These are phyloP conservation scores for Tapirus terrestris DNA, from an alignment of 2,113 vertebrate genomes.

Conservation along the genomic window DNA sequence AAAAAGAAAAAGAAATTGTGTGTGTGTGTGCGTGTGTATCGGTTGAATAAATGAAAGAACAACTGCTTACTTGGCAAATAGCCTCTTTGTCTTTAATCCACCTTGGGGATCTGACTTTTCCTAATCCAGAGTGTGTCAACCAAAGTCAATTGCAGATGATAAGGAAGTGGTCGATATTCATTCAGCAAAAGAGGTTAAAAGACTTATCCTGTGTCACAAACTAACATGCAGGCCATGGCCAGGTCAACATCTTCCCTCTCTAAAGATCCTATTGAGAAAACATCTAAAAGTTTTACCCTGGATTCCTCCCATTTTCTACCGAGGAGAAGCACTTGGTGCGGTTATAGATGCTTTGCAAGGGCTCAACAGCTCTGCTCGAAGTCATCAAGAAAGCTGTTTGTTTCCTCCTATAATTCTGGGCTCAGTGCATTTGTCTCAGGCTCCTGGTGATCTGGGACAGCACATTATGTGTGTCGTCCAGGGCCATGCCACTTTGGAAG, in stretches of 20 bases:
- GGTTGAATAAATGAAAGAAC: background rate
- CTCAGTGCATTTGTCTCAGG: slow-evolving; percentile 27
- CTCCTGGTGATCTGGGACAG: slow-evolving; percentile 54
- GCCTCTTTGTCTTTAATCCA: background rate
- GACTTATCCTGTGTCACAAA: background rate
- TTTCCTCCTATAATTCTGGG: background rate
- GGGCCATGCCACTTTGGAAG: slow-evolving; percentile 53
- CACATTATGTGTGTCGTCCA: background rate
- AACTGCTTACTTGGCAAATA: background rate
- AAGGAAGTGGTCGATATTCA: background rate
- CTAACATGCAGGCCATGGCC: fast-evolving
- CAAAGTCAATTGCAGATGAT: background rate
- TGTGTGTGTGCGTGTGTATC: fast-evolving
- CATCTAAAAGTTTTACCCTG: background rate
- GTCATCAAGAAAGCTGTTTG: background rate
- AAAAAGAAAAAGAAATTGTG: too few species aligned
- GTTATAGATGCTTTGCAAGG: background rate
- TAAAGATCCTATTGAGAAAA: background rate
- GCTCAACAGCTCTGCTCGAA: slow-evolving; percentile 11
- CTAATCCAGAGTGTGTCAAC: background rate
- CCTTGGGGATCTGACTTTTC: background rate
- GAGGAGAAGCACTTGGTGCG: background rate
- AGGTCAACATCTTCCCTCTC: background rate
- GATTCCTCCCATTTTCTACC: background rate
- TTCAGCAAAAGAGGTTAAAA: background rate